These are phyloP conservation scores for Drosophila rhopaloa DNA, from an alignment of 1,140 invertebrate genomes.

Conservation along the genomic window DNA sequence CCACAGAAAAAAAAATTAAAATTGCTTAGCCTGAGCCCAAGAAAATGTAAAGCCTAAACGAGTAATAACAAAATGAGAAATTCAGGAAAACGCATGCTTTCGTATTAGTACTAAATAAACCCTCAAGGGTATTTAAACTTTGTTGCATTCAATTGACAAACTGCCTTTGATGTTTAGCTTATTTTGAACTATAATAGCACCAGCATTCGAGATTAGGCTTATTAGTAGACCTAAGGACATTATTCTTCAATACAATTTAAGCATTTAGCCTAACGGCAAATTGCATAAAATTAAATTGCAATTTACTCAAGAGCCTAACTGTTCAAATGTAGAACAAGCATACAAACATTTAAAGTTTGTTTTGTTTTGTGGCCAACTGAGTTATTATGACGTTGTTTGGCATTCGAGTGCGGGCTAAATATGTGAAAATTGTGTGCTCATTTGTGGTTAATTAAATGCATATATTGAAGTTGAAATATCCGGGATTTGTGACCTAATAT, in stretches of 20 bases:
- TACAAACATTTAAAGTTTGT: slow-evolving; percentile 52
- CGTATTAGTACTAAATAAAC: not conserved
- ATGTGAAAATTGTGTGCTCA: slow-evolving; percentile 70
- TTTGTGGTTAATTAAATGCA: slow-evolving; percentile 74
- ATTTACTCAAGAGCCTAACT: slow-evolving; percentile 47
- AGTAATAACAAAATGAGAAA: not conserved
- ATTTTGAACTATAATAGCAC: slow-evolving; percentile 29
- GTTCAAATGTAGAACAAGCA: slow-evolving; percentile 4
- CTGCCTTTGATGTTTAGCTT: slow-evolving; percentile 13
- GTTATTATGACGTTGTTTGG: slow-evolving; percentile 69
- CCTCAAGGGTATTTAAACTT: slow-evolving; percentile 16
- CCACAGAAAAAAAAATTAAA: too few species aligned
- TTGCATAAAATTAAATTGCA: slow-evolving; percentile 67
- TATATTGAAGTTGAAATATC: slow-evolving; percentile 54
- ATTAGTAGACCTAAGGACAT: slow-evolving; percentile 51
- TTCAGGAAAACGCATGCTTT: not conserved
- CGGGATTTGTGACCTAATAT: slow-evolving; percentile 47
- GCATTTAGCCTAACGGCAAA: slow-evolving; percentile 29
- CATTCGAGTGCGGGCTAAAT: slow-evolving; percentile 36
- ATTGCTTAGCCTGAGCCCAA: too few species aligned
- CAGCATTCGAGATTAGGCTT: slow-evolving; percentile 58
- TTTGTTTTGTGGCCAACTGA: slow-evolving; percentile 62
- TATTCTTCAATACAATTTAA: slow-evolving; percentile 33
- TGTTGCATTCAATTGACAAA: not conserved
- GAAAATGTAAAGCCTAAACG: too few species aligned